Evolutionary conservation across 2,113 vertebrate species (phyloP), one percentile per base, ranked within the genome.

Genomic region (Benitochromis conjunctus): DNA sequence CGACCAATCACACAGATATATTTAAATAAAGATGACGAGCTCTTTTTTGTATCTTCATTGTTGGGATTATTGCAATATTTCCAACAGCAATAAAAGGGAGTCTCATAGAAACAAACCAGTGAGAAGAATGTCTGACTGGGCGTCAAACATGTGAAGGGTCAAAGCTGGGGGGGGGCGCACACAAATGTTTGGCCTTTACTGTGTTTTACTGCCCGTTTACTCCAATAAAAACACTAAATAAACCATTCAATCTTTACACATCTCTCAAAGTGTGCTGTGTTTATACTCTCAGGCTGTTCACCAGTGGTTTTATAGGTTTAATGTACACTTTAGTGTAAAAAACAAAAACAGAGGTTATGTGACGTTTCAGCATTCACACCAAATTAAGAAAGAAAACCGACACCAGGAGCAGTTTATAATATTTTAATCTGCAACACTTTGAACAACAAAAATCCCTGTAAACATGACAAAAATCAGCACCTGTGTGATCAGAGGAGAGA

Each of bases 381-480:
- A n/a, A 11, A 64, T 38, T 34, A 12, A 34, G 19, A 36, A 12
- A 46, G 2, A 3, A 64, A 16, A 19, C 24, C 0, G 26, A 19
- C 9, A 51, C 24, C 1, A 5, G 34, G 3, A 24, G n/a, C 18
- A 16, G 54, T 89, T 83, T 81, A 64, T 24, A 92, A 94, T 69
- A 82, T 85, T 95, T 95, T 94, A 92, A 91, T 95, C 85, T 93
- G 89, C 85, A 89, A 93, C 89, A 93, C 62, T 77, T 92, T 83
- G 36, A 93, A 95, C 94, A 95, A 93, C 93, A 94, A 86, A 85
- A 93, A 89, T 93, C 92, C 92, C 92, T 95, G 95, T 95, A 95
- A 96, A 96, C 95, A 87, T 93, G 93, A 83, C 86, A 92, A 94
- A 95, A 77, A 89, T 93, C 93, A 96, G 96, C 96, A 96, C 96